phyloP scores from a whole-genome alignment of 2,113 vertebrate genomes.

The Lophius piscatorius region DNA sequence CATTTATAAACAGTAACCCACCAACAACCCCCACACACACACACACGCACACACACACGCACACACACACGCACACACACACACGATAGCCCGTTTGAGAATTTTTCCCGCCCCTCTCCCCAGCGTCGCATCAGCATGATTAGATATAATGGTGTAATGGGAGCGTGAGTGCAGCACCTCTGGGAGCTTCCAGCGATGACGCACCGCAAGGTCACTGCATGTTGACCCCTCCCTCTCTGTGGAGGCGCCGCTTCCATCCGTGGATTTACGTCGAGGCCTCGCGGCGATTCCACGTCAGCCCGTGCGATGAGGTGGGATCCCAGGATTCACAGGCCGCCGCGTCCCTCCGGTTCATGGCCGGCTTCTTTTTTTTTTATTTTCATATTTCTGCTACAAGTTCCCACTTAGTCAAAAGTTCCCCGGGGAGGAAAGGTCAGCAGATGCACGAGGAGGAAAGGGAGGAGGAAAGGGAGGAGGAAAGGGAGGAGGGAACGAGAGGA shows the following conservation, averaged over 20 bases:
- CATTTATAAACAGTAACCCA: too few relatives aligned
- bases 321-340: constrained; percentile 18
- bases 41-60: too few relatives aligned
- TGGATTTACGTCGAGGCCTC: constrained; percentile 6
- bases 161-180: constrained; percentile 23
- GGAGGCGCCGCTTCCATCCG: constrained; percentile 17
- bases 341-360: constrained; percentile 34
- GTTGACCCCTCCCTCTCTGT: constrained; percentile 41
- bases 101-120: constrained; percentile 24
- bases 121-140: constrained; percentile 27
- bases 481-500: constrained; percentile 5
- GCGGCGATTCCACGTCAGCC: constrained; percentile 5
- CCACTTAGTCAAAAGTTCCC: constrained; percentile 66
- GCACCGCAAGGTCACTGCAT: constrained; percentile 17
- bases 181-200: constrained; percentile 29
- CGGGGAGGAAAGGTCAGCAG: constrained; percentile 58
- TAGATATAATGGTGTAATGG: constrained; percentile 38
- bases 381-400: constrained; percentile 68
- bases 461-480: constrained; percentile 4
- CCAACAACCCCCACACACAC: too few relatives aligned
- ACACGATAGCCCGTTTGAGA: constrained; percentile 12
- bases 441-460: constrained; percentile 32
- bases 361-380: constrained; percentile 53
- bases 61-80: too few relatives aligned
- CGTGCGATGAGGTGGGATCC: neutral